Evolutionary conservation across 2,888 invertebrate species (phyloP), one percentile per base, ranked within the genome.

Genomic region (Sthenelais limicola): DNA sequence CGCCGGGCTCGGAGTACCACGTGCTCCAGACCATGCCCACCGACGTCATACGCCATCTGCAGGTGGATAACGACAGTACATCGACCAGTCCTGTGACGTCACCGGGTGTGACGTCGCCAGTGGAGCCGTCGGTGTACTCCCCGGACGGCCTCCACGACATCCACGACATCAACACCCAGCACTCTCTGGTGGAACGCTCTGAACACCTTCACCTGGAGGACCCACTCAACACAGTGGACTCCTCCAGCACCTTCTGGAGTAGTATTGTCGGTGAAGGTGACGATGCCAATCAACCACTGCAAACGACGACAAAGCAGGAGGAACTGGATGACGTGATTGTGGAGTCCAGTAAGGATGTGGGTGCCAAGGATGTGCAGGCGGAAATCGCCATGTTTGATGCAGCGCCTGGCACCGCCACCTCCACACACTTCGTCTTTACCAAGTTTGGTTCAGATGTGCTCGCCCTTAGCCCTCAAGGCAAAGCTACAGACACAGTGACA

Each of bases 351-450:
- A 18, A 32, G 32, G n/a, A 7, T 5, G 56, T 32, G 4, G 38
- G 21, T 12, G 38, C 35, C 4, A 21, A 38, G 62, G 43, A 62
- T 24, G 38, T 62, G 62, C n/a, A n/a, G n/a, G n/a, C n/a, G n/a
- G n/a, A n/a, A n/a, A n/a, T n/a, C n/a, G n/a, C n/a, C n/a, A n/a
- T 30, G 32, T 70, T 70, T 43, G 70, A 70, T 54, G 70, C 70
- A 21, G 54, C 33, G 1, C n/a, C n/a, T n/a, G 56, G 70, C 4
- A 56, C 70, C 7, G 70, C 56, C 15, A 56, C 70, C 1, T 54
- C 70, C 2, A 35, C 56, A 3, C 48, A 54, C 28, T 70, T 54
- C 21, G 56, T 70, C n/a, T 70, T 70, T 47, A 56, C 70, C 43
- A 54, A 54, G 54, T 56, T 70, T 56, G 70, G 70, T 18, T 52